Evolutionary conservation across 53 echinoderm and acorn worm species (phyloP), one percentile per base, ranked within the genome.

Genomic region (Echinarachnius parma): DNA sequence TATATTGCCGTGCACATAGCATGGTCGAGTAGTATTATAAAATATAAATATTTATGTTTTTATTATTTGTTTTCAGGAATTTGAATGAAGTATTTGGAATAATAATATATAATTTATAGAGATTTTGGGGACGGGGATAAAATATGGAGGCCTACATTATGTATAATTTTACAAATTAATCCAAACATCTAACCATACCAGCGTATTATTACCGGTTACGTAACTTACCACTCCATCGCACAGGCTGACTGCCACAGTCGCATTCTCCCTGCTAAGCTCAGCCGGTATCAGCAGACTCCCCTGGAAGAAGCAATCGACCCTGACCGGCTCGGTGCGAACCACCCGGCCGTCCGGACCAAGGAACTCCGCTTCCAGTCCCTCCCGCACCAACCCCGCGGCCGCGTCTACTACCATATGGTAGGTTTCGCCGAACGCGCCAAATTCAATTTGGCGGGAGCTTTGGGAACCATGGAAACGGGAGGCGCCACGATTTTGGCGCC

Each of bases 221-320:
- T 28, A 48, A 14, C 84, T 84, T 75, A 92, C 92, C 54, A 87
- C 20, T 52, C 87, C 92, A 50, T 74, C 60, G 31, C 92, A 92
- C 28, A 85, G 62, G 60, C 74, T 87, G 15, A 92, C 46, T 3
- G 92, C 84, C 2, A 77, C 87, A 31, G 70, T 77, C 4, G 86
- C 47, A 27, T 76, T 68, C 31, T 76, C 63, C 25, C 36, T 75
- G 46, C 24, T 26, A 13, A 54, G 39, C n/a, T 46, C 22, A 15
- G 5, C 4, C 25, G 74, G 74, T 8, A 26, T 23, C 26, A 72
- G 24, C 37, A 72, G 27, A 22, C 56, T 16, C 9, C 74, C 74
- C 18, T 72, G 74, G 28, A 56, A 72, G 44, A 56, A 45, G 28
- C 74, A 72, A 13, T 57, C 74, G 5, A 57, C 55, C 14, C 27